These are phyloP conservation scores for Dasysyrphus tricinctus DNA, from an alignment of 2,888 invertebrate species.

Conservation along the genomic window DNA sequence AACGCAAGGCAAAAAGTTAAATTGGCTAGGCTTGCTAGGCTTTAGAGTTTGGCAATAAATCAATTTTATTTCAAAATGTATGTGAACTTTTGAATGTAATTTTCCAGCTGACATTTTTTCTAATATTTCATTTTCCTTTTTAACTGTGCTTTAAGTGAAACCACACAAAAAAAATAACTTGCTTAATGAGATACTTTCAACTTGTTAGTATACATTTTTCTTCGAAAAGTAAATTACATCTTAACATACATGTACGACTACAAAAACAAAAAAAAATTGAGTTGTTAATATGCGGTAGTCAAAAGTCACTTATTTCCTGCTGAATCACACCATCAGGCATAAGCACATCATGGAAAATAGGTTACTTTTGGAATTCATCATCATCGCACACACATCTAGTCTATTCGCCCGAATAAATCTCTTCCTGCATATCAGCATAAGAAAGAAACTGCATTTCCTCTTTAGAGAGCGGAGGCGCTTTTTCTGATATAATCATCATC, in stretches of 20 bases:
- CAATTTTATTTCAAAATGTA: neutral
- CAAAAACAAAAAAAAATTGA: neutral
- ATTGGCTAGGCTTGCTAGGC: too few species aligned
- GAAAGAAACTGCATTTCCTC: constrained; percentile 58
- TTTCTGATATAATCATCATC: constrained; percentile 77
- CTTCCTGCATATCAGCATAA: constrained; percentile 59
- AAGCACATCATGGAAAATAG: constrained; percentile 49
- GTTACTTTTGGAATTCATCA: constrained; percentile 54
- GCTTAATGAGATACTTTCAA: neutral
- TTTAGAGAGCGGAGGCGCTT: constrained; percentile 44
- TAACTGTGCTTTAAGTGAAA: neutral
- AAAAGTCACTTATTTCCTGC: constrained; percentile 16
- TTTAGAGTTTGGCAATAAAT: neutral
- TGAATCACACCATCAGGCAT: constrained; percentile 11
- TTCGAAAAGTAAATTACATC: constrained; percentile 13
- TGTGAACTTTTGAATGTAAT: neutral
- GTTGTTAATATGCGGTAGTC: constrained; percentile 18
- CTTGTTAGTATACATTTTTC: neutral
- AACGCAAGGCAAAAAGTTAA: too few species aligned
- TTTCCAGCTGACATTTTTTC: neutral
- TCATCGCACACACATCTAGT: constrained; percentile 24
- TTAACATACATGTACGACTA: neutral
- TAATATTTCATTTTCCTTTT: neutral
- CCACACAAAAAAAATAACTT: neutral
- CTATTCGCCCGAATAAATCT: constrained; percentile 45